Base-by-base conservation (phyloP, 2,888 invertebrate genomes). In the Ctenicera cuprea region DNA sequence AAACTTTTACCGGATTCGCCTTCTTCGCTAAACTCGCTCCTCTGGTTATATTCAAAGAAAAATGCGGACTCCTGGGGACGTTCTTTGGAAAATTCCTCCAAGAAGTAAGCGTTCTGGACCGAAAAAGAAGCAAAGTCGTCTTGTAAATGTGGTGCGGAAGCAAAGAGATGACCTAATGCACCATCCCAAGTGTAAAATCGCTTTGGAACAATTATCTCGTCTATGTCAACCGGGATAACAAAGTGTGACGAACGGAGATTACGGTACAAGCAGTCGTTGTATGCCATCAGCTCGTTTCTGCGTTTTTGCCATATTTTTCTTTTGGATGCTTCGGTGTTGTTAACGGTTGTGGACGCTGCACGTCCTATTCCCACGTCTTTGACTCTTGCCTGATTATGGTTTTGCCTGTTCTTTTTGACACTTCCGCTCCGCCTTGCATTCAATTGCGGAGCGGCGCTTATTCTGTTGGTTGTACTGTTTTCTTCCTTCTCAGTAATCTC, bases 201-300 rank as follows among this genome's bases (percentile, higher is more conserved):
- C 83, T 90, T 89, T 16, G 94, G 94, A 66, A 94, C 88, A 70
- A 94, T 89, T 61, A 94, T 88, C 87, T 94, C 94, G 84, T 94
- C 94, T 52, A 93, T 88, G 83, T 94, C 94, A 78, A 94, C 86
- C 9, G 94, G 93, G 30, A 94, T 87, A 16, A 94, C 87, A 83
- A 88, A 93, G 80, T 91, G 89, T 43, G 92, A 92, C 76, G 88
- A 88, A 79, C 89, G 87, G 64, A 94, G 86, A 86, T 93, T 93
- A 83, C 93, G 90, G 84, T 94, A 94, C 73, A 94, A 89, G 83
- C 94, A 94, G 84, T 94, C 94, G 84, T 94, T 94, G 85, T 94
- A 94, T 0, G 93, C 91, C 75, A 94, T 89, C 37, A 94, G 87
- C 83, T 94, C 94, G 86, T 93, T 88, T 68, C 90, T 90, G 79